Conservation (phyloP, 2,113 vertebrate genomes). For the Hippoglossus stenolepis region DNA sequence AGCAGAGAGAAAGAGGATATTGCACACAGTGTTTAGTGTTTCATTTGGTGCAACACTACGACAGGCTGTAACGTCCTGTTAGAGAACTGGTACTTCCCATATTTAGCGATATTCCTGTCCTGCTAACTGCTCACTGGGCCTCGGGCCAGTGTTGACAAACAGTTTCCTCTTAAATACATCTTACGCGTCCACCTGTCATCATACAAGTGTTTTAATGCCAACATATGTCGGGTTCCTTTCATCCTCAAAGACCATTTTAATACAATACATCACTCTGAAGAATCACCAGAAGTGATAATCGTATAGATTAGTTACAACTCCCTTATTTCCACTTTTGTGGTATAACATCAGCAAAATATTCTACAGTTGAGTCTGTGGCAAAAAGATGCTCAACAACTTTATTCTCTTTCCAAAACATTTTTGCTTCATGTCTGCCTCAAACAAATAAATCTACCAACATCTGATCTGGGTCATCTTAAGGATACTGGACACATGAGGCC, state of each 20-base stretch:
- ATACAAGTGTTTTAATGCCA: neutral
- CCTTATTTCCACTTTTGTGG: no score
- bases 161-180: conserved; percentile 29
- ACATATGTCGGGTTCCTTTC: neutral
- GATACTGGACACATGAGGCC: no score
- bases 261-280: no score
- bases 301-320: no score
- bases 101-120: conserved; percentile 28
- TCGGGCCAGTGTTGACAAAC: conserved; percentile 36
- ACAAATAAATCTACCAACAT: no score
- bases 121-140: conserved; percentile 20
- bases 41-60: conserved; percentile 8
- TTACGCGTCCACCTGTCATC: conserved; percentile 1
- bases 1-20: neutral
- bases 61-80: conserved; percentile 36
- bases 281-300: no score
- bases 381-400: no score
- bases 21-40: neutral
- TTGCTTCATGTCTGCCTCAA: no score
- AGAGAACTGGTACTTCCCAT: neutral
- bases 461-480: no score
- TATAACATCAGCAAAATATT: no score
- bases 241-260: neutral
- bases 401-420: no score
- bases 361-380: no score